Evolutionary conservation across 2,797 vertebrate species (phyloP), one percentile per base, ranked within the genome.

Genomic region (Phyllotis vaccarum): DNA sequence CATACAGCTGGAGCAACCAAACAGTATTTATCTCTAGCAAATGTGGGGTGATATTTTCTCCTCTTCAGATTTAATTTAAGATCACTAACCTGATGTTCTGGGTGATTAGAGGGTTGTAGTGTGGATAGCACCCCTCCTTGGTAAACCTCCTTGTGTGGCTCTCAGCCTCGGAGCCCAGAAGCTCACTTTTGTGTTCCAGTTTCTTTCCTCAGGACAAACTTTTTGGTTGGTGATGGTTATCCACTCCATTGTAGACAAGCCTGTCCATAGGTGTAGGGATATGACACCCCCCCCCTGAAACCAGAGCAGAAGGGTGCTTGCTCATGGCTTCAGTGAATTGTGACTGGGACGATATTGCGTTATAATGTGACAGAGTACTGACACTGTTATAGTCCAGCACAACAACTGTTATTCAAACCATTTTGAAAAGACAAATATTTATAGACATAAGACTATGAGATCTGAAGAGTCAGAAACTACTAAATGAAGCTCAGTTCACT

Each of bases 351-450:
- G n/a, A 24, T 64, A n/a, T 75, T 54, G 37, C 31, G 29, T 54
- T 72, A 83, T 22, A 54, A 0, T 64, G 31, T 17, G 9, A 90
- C 68, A 49, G 46, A 37, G 11, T 17, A 79, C 6, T 11, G n/a
- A 46, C 34, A 17, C 37, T 78, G 24, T 64, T 72, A 27, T 1
- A 34, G 17, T 79, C 16, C 76, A 56, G 0, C 60, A 17, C 10
- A 62, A 17, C 66, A 60, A 54, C 80, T 19, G n/a, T 49, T 76
- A 80, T 2, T 89, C 27, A 54, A 49, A 86, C n/a, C 52, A 29
- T 86, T 89, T 79, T 86, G 74, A 80, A 86, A 94, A 95, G 40
- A 76, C 43, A 83, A 87, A 79, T 92, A 37, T 83, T 93, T 89
- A 79, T 64, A 89, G 58, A 83, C 56, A 91, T 64, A 74, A 81